Conservation (phyloP, 2,113 vertebrate species). For the Orycteropus afer region DNA sequence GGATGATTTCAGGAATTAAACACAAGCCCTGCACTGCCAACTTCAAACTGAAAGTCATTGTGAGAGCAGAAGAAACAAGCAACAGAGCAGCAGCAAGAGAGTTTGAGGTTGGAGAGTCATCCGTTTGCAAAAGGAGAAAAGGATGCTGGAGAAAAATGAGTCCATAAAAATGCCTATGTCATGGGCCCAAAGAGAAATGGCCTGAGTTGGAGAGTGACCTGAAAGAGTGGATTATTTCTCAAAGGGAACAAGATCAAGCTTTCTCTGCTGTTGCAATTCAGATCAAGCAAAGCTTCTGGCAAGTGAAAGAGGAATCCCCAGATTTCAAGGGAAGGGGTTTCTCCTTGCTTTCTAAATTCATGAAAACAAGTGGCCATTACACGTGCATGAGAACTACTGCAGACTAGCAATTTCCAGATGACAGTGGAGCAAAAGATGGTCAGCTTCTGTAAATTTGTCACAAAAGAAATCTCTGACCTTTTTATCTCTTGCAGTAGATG, state of each 20-base stretch:
- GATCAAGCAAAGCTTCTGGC: neutral
- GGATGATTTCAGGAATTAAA: neutral
- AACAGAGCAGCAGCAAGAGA: neutral
- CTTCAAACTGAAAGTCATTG: neutral
- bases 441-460: neutral
- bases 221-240: neutral
- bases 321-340: neutral
- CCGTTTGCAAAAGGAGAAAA: neutral
- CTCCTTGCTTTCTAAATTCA: neutral
- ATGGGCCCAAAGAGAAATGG: neutral
- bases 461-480: neutral
- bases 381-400: neutral
- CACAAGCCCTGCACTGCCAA: neutral
- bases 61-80: neutral
- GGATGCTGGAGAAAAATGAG: neutral
- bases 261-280: neutral
- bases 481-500: neutral
- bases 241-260: neutral
- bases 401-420: neutral
- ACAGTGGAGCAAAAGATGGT: neutral
- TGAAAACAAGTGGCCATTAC: neutral
- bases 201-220: neutral
- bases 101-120: neutral
- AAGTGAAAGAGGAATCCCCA: neutral
- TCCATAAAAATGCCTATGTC: neutral